phyloP scores from a whole-genome alignment of 2,113 vertebrate species.

The Charina bottae region DNA sequence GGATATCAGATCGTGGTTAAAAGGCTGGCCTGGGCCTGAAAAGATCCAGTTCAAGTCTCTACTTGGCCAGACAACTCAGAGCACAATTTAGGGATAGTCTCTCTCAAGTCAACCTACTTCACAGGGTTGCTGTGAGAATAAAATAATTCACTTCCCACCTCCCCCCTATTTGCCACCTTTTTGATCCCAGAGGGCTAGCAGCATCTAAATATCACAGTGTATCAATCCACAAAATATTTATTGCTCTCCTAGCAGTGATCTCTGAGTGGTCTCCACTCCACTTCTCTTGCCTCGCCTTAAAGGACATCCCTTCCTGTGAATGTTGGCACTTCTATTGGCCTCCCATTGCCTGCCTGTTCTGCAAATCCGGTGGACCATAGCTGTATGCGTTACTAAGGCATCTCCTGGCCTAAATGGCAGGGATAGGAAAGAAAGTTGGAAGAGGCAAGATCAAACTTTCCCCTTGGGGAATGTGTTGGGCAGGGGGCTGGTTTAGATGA shows the following conservation, averaged over 20 bases:
- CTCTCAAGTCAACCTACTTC: too few relatives aligned
- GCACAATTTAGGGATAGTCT: too few relatives aligned
- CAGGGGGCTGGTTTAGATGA: neutral
- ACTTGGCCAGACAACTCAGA: too few relatives aligned
- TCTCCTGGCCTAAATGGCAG: too few relatives aligned
- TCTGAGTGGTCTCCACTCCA: neutral
- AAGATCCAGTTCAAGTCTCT: too few relatives aligned
- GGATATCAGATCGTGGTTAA: too few relatives aligned
- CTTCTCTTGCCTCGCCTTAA: neutral
- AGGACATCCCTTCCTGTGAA: neutral
- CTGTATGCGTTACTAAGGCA: neutral
- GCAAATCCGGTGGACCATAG: neutral
- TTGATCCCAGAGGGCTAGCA: neutral
- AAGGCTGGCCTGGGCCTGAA: too few relatives aligned
- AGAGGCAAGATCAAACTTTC: too few relatives aligned
- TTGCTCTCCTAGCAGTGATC: neutral
- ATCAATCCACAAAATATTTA: neutral
- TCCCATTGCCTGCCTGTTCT: neutral
- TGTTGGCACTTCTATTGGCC: neutral
- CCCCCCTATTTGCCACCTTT: too few relatives aligned
- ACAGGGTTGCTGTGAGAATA: too few relatives aligned
- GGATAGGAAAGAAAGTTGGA: neutral
- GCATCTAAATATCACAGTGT: neutral
- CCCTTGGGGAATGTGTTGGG: too few relatives aligned
- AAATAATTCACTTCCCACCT: too few relatives aligned